Evolutionary conservation across 1,140 invertebrate genomes (phyloP).

Genomic region (Camponotus pennsylvanicus): DNA sequence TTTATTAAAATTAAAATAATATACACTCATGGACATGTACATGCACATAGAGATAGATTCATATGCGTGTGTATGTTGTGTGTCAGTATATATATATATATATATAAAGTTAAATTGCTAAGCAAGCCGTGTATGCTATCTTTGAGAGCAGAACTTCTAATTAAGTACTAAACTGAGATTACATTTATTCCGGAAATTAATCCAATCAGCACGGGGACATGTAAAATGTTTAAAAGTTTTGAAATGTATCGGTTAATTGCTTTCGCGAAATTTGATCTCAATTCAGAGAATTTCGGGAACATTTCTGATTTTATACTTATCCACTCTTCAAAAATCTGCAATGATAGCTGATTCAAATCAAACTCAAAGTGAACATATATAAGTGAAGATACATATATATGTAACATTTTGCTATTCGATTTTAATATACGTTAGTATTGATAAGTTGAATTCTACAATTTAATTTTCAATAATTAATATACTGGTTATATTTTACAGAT

Average conservation of each 20-base stretch:
- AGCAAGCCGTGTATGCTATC: neutral
- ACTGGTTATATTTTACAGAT: too few relatives aligned
- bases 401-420: neutral
- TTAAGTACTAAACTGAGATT: constrained; percentile 41
- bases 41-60: too few relatives aligned
- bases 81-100: neutral
- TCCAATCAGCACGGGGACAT: constrained; percentile 13
- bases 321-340: neutral
- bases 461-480: neutral
- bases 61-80: too few relatives aligned
- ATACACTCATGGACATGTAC: too few relatives aligned
- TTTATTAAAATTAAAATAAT: too few relatives aligned
- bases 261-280: neutral
- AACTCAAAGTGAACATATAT: neutral
- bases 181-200: constrained; percentile 51
- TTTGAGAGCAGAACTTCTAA: constrained; percentile 15
- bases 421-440: neutral
- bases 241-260: constrained; percentile 20
- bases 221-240: constrained; percentile 9
- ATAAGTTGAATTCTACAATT: neutral
- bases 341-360: neutral
- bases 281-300: neutral
- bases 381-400: neutral
- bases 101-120: constrained; percentile 26
- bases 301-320: neutral